Evolutionary conservation across 2,797 vertebrate genomes (phyloP), one percentile per base, ranked within the genome.

Genomic region (Columba guinea): DNA sequence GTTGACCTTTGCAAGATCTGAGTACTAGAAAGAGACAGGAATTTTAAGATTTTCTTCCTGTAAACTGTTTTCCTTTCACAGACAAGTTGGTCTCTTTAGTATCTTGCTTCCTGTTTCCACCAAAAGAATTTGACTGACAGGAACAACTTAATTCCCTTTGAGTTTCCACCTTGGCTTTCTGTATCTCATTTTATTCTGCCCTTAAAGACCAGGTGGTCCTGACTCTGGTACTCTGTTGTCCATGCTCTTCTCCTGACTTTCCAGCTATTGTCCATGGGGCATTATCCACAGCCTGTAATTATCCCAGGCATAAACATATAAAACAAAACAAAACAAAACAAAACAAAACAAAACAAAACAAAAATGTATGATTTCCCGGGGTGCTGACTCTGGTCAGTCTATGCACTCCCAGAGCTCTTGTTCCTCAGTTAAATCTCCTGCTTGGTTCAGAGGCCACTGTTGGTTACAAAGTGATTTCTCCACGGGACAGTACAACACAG

Each of bases 401-500:
- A 1, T 16, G 17, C 41, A 26, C 23, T 80, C 9, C 21, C 30
- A 19, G 59, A 75, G 28, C 35, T 52, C 49, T 63, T 46, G 10
- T 21, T 77, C 35, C 62, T 64, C 39, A 32, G 41, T 19, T 70
- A 56, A 88, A 70, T 27, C 11, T 86, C 39, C 14, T 69, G n/a
- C 22, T 76, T 22, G 2, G 27, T 22, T 9, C 41, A 89, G 24
- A 92, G 13, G 21, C 26, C 1, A 1, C 28, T 4, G 7, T 9
- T 3, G 2, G 10, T 58, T 53, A 37, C 20, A 35, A 59, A 32
- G 28, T 14, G 5, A 13, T 46, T 92, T 80, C 65, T 79, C n/a
- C 4, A 2, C 37, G 71, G 37, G 17, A 46, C 3, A 2, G 34
- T 59, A 56, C 35, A 49, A 44, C 9, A 9, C 0, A 7, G 23